These are phyloP conservation scores for Lepidostoma basale DNA, from an alignment of 1,140 invertebrate species.

Conservation along the genomic window DNA sequence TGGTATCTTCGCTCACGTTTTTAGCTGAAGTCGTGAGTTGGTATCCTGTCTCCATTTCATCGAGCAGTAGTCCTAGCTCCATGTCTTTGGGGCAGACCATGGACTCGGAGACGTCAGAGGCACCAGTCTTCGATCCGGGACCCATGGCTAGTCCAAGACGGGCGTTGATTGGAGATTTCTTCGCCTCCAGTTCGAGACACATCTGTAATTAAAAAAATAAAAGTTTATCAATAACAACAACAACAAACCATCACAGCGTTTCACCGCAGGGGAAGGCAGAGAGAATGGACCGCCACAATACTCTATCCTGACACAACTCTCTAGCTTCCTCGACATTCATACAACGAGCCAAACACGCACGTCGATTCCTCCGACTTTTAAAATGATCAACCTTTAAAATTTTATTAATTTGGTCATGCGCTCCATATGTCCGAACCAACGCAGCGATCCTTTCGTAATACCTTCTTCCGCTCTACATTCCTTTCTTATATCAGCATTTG, in stretches of 20 bases:
- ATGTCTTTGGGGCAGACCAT: neutral
- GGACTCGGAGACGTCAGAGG: too few species aligned
- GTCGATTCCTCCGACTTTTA: neutral
- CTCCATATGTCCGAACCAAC: too few species aligned
- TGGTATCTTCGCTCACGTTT: constrained; percentile 12
- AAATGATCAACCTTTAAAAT: neutral
- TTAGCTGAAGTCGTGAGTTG: neutral
- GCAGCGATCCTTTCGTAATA: too few species aligned
- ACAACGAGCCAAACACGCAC: too few species aligned
- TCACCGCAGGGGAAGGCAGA: too few species aligned
- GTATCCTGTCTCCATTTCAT: neutral
- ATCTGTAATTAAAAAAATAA: neutral
- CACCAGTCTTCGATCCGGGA: neutral
- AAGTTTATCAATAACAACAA: neutral
- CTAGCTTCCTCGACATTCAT: too few species aligned
- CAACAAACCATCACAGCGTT: neutral
- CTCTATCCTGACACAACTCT: too few species aligned
- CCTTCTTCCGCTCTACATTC: too few species aligned
- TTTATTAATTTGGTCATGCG: neutral
- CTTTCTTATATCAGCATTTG: too few species aligned
- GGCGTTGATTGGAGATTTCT: neutral
- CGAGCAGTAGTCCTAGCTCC: neutral
- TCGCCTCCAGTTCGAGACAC: neutral
- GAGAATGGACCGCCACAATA: too few species aligned
- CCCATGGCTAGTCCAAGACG: neutral